Base-by-base conservation (phyloP, 2,888 invertebrate species). In the Oscheius myriophilus region DNA sequence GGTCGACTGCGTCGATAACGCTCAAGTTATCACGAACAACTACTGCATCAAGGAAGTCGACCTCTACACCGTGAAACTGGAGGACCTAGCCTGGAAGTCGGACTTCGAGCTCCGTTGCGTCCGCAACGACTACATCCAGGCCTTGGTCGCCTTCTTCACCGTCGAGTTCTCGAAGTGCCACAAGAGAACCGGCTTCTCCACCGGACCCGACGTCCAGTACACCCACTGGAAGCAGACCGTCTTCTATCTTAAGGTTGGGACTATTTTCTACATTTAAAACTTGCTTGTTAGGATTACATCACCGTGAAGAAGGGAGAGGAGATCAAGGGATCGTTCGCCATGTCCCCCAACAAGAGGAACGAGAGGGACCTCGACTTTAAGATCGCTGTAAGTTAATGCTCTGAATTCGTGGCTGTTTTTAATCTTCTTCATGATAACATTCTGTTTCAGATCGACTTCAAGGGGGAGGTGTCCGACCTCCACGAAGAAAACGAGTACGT, bases 141-240 rank as follows among this genome's bases (percentile, higher is more conserved):
- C 98, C 0, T 90, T 99, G 83, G 97, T 99, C 79, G 96, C 97
- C 25, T 99, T 94, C 90, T 99, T 99, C 90, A 97, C 94, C 86
- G 95, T 99, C 81, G 97, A 99, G 89, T 99, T 99, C 90, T 95
- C 96, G 45, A 96, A 96, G 90, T 98, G 96, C 83, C 98, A 99
- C 90, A 98, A 96, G 89, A 91, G 95, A 67, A 93, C 95, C 76
- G 96, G 97, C 26, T 98, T 98, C 89, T 96, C 96, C 85, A 98
- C 98, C 71, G 89, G 90, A 88, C 98, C 98, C 0, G 97, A 97
- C 87, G 93, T 94, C 0, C 93, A 93, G 41, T 97, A 98, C 89
- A 99, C 98, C 25, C 98, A 99, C 88, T 99, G 98, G 98, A 99
- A 99, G 88, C 96, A 96, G 88, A 93, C 93, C 9, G 97, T 99